Evolutionary conservation across 2,888 invertebrate genomes (phyloP).

Genomic region (Drosophila histrio): DNA sequence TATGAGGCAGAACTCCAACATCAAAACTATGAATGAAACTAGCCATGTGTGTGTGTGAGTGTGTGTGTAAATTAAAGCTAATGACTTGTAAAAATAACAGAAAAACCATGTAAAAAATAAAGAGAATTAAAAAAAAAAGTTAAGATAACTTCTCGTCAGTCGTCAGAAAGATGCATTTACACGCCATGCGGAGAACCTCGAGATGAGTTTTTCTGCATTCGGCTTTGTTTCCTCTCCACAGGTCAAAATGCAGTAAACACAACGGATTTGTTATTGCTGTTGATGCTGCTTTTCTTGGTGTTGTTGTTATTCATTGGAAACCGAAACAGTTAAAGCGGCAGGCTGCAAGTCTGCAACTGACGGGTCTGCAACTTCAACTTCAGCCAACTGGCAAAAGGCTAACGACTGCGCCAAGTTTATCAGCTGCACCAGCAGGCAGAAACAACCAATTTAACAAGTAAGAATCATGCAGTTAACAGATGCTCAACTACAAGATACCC

Average conservation of each 20-base stretch:
- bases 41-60: conserved; percentile 36
- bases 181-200: conserved; percentile 26
- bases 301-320: conserved; percentile 47
- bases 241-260: conserved; percentile 73
- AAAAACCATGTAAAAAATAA: conserved; percentile 31
- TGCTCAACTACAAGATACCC: background rate
- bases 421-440: conserved; percentile 62
- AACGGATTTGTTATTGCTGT: conserved; percentile 50
- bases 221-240: conserved; percentile 32
- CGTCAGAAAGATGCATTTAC: conserved; percentile 38
- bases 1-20: conserved; percentile 56
- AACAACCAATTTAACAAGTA: conserved; percentile 45
- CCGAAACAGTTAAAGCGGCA: conserved; percentile 66
- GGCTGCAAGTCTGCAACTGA: conserved; percentile 50
- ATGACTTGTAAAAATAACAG: conserved; percentile 75
- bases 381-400: conserved; percentile 58
- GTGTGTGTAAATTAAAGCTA: conserved; percentile 74
- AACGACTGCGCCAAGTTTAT: conserved; percentile 57
- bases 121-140: conserved; percentile 10
- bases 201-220: conserved; percentile 45
- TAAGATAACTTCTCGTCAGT: conserved; percentile 41
- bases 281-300: conserved; percentile 4
- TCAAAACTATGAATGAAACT: conserved; percentile 65
- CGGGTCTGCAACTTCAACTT: conserved; percentile 53
- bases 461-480: background rate